Conservation (phyloP, 2,113 vertebrate genomes). For the Ciconia boyciana region DNA sequence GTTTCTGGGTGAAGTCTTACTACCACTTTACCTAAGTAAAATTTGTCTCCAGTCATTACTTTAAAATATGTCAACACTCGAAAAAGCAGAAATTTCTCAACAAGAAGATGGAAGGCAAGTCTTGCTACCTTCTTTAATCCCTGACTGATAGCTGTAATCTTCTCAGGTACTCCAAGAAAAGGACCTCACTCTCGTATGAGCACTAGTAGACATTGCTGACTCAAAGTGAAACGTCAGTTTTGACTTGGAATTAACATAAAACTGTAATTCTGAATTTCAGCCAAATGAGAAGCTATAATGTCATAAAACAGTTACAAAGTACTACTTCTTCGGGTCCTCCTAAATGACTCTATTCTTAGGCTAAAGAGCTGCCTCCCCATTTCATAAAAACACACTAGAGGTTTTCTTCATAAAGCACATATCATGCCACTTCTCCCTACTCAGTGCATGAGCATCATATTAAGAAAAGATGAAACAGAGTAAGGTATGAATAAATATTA, state of each 20-base stretch:
- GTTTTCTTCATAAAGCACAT: not conserved
- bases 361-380: not conserved
- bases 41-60: not conserved
- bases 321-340: not conserved
- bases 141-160: not conserved
- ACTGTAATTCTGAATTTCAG: not conserved
- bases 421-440: not conserved
- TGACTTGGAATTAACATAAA: not conserved
- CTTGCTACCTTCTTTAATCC: not conserved
- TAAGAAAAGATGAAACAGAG: conserved; percentile 1
- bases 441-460: not conserved
- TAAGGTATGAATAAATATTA: conserved; percentile 1
- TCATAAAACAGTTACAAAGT: not conserved
- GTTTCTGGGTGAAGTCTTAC: not conserved
- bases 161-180: not conserved
- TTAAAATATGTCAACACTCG: not conserved
- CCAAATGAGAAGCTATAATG: not conserved
- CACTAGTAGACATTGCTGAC: not conserved
- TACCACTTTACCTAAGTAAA: not conserved
- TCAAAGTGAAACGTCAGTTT: not conserved
- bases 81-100: not conserved
- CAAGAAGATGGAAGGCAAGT: not conserved
- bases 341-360: not conserved
- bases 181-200: not conserved
- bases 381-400: not conserved